A percentile compares a stretch with the other conserved stretches of the same genome.
Conservation (phyloP, 2,113 vertebrate species). For the Amazona guildingii region DNA sequence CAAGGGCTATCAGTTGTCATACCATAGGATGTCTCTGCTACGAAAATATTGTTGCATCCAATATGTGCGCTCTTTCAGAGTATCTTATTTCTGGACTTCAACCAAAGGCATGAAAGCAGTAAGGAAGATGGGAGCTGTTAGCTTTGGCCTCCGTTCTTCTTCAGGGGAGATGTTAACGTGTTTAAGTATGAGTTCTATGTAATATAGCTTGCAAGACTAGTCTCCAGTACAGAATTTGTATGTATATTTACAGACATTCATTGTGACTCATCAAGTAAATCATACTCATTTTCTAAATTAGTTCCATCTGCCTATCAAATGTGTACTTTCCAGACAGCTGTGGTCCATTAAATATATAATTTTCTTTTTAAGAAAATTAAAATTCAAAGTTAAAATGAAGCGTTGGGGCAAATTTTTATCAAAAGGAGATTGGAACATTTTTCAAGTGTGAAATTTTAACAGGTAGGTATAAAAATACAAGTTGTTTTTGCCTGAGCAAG, state of each 20-base stretch:
- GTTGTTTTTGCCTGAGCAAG: background rate
- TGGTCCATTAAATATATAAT: conserved; percentile 47
- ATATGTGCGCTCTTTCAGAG: background rate
- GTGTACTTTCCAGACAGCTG: conserved; percentile 51
- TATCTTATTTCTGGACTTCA: background rate
- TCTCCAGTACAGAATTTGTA: background rate
- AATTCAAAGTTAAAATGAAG: conserved; percentile 52
- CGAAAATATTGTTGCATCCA: background rate
- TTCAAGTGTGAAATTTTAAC: background rate
- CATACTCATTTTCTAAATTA: conserved; percentile 64
- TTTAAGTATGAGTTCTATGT: background rate
- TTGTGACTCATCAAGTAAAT: conserved; percentile 68
- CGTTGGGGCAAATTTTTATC: background rate
- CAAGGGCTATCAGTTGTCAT: background rate
- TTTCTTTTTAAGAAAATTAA: conserved; percentile 66
- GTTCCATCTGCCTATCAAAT: conserved; percentile 36
- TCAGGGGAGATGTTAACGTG: background rate
- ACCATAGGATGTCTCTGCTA: background rate
- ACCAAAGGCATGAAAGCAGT: background rate
- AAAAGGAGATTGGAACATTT: background rate
- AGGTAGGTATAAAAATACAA: background rate
- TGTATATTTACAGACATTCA: conserved; percentile 47
- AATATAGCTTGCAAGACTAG: background rate
- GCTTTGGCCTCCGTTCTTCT: background rate
- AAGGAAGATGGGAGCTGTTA: background rate